A percentile compares a stretch with the other conserved stretches of the same genome.
Evolutionary conservation across 2,797 vertebrate genomes (phyloP).

Genomic region (Oreochromis grahami): DNA sequence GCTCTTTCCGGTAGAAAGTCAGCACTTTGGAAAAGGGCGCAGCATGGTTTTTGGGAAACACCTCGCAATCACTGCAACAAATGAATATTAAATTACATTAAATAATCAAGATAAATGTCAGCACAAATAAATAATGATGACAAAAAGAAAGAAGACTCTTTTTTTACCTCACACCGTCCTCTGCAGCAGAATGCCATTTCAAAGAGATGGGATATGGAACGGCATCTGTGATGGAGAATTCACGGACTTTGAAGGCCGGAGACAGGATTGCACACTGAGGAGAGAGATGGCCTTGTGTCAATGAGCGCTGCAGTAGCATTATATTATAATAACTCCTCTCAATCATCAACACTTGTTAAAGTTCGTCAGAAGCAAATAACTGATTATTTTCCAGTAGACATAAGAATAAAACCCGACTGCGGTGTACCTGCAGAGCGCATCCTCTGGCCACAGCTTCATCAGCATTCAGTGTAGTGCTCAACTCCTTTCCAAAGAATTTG

Average conservation of each 20-base stretch:
- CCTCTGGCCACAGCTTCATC: constrained; percentile 97
- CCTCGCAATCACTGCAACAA: constrained; percentile 90
- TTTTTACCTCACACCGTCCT: constrained; percentile 88
- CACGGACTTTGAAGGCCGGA: constrained; percentile 98
- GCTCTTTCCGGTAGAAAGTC: constrained; percentile 95
- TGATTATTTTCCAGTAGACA: not conserved
- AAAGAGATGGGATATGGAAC: constrained; percentile 90
- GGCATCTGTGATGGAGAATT: constrained; percentile 95
- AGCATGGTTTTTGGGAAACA: constrained; percentile 92
- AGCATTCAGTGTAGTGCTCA: constrained; percentile 94
- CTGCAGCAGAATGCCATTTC: constrained; percentile 95
- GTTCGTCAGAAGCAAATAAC: not conserved
- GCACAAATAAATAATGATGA: not conserved
- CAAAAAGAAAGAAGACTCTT: fast-evolving
- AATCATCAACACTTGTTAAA: not conserved
- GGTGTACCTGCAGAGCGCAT: constrained; percentile 90
- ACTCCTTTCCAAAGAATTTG: constrained; percentile 95
- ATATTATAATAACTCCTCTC: not conserved
- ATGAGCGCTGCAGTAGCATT: not conserved
- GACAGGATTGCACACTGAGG: constrained; percentile 95
- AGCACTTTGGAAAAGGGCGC: constrained; percentile 98
- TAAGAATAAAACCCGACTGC: not conserved
- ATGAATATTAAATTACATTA: not conserved
- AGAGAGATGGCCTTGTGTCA: not conserved
- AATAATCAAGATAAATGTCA: not conserved